phyloP scores from a whole-genome alignment of 2,888 invertebrate genomes.

The Melanargia galathea region DNA sequence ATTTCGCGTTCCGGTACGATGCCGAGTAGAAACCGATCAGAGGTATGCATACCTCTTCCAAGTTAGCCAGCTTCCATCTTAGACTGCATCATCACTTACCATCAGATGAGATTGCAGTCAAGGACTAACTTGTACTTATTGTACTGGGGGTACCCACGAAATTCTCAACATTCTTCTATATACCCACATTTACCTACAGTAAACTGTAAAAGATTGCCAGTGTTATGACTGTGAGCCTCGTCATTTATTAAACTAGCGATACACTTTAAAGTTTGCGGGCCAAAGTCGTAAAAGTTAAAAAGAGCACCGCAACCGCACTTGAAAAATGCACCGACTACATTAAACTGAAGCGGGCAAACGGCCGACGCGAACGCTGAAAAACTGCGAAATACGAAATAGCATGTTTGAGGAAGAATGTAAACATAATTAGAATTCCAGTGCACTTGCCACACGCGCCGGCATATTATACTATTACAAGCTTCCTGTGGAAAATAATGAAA shows the following conservation, averaged over 20 bases:
- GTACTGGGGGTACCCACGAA: no score
- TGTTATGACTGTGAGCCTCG: constrained; percentile 8
- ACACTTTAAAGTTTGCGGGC: constrained; percentile 23
- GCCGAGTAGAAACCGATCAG: no score
- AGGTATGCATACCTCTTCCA: no score
- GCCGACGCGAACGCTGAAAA: constrained; percentile 45
- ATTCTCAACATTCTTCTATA: no score
- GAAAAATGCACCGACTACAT: constrained; percentile 36
- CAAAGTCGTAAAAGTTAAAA: constrained; percentile 32
- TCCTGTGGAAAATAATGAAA: not conserved
- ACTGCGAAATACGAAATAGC: constrained; percentile 50
- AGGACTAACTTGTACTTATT: no score
- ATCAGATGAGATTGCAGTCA: no score
- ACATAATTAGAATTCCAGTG: constrained; percentile 65
- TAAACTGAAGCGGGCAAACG: constrained; percentile 40
- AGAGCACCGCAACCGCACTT: constrained; percentile 27
- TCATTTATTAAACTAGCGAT: constrained; percentile 31
- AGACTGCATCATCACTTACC: no score
- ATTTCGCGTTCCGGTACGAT: no score
- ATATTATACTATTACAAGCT: constrained; percentile 2
- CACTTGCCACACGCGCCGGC: constrained; percentile 10
- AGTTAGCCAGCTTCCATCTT: no score
- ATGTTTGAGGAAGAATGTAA: constrained; percentile 56
- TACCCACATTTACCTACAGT: not conserved
- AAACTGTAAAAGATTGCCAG: not conserved